These are phyloP conservation scores for Steinernema feltiae DNA, from an alignment of 1,140 invertebrate genomes.

Conservation along the genomic window DNA sequence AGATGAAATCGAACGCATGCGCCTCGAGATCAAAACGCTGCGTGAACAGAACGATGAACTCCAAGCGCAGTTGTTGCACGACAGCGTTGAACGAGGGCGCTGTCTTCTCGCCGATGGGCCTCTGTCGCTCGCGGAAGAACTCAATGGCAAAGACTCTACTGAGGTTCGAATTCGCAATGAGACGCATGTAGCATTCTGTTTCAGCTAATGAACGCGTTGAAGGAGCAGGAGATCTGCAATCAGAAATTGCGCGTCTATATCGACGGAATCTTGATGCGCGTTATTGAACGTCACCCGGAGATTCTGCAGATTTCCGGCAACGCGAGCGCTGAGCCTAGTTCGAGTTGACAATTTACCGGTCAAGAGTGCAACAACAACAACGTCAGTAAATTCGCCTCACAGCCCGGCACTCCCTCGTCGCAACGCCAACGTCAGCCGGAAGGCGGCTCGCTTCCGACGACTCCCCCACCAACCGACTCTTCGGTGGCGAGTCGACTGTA, in stretches of 20 bases:
- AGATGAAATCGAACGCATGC: slow-evolving; percentile 33
- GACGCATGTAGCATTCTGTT: background rate
- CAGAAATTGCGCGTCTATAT: slow-evolving; percentile 43
- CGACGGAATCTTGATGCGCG: slow-evolving; percentile 42
- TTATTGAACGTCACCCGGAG: slow-evolving; percentile 42
- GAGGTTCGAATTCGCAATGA: slow-evolving; percentile 17
- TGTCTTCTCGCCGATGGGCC: slow-evolving; percentile 26
- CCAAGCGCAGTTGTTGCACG: slow-evolving; percentile 35
- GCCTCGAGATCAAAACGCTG: slow-evolving; percentile 17
- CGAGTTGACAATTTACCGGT: slow-evolving; percentile 12
- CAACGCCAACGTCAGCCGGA: background rate
- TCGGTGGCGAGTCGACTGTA: background rate
- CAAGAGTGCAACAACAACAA: slow-evolving; percentile 15
- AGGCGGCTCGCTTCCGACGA: background rate
- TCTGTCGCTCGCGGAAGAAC: slow-evolving; percentile 40
- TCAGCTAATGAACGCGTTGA: slow-evolving; percentile 40
- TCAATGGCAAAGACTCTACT: slow-evolving; percentile 30
- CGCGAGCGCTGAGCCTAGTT: background rate
- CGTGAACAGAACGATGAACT: slow-evolving; percentile 28
- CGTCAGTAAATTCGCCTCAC: slow-evolving; percentile 9
- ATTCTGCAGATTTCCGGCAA: slow-evolving; percentile 34
- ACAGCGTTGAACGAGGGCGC: slow-evolving; percentile 27
- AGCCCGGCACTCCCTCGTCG: slow-evolving; percentile 1
- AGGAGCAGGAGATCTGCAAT: slow-evolving; percentile 43
- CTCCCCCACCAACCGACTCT: background rate